Evolutionary conservation across 1,140 invertebrate species (phyloP), one percentile per base, ranked within the genome.

Genomic region (Bradynema listronoti): DNA sequence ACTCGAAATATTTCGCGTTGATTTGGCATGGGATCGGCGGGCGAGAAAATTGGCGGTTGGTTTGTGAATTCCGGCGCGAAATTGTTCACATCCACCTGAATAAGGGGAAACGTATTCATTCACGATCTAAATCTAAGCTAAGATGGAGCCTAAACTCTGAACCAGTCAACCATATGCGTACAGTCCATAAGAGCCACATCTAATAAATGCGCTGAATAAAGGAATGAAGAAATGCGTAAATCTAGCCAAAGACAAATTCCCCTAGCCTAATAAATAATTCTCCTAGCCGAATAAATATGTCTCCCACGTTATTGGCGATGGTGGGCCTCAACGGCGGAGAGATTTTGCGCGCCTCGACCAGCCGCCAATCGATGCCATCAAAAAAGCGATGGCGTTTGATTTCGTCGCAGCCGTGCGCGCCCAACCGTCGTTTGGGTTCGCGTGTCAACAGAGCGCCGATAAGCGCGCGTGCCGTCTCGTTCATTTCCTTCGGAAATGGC

Each of bases 31-130:
- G 87, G 84, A 42, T 89, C 84, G 2, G 87, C 88, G 0, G 90
- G 90, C n/a, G 88, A 91, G 79, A 94, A 90, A 1, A 87, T 85
- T 2, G 89, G 86, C 46, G 84, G 82, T 85, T 91, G 89, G 65
- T 85, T 85, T 0, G 91, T 96, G 78, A 97, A 96, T 81, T 96
- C 91, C 61, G 89, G 88, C 27, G 90, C 88, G 80, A 96, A 96
- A 81, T 95, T 94, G 72, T 88, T 90, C 3, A 90, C 89, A 81
- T 96, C 92, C 47, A 91, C 81, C 60, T 75, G 45, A 63, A 68
- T 11, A 55, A 16, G 43, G 25, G 14, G 25, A 11, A 9, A n/a
- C n/a, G n/a, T n/a, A n/a, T n/a, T n/a, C n/a, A n/a, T n/a, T n/a
- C n/a, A n/a, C n/a, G n/a, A n/a, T n/a, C n/a, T n/a, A n/a, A n/a